phyloP scores from a whole-genome alignment of 2,888 invertebrate species.

The Gordius sp. region DNA sequence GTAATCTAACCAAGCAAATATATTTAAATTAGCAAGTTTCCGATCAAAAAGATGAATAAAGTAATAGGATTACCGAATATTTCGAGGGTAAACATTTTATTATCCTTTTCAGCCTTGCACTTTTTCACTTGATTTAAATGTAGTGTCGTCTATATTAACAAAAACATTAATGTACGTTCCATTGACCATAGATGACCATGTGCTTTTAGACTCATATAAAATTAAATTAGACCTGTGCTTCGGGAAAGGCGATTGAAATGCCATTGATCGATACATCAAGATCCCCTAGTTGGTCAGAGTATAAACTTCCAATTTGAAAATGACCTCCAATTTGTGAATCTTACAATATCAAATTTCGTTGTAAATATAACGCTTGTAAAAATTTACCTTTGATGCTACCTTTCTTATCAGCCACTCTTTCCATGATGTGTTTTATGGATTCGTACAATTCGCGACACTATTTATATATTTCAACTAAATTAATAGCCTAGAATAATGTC shows the following conservation, averaged over 20 bases:
- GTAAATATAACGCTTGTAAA: neutral
- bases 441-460: slow-evolving; percentile 93
- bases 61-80: slow-evolving; percentile 5
- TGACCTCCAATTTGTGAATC: neutral
- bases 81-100: neutral
- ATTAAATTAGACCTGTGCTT: neutral
- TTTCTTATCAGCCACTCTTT: slow-evolving; percentile 27
- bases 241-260: neutral
- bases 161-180: neutral
- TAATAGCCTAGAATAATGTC: too few relatives aligned
- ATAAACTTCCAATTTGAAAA: slow-evolving; percentile 13
- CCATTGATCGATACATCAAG: slow-evolving; percentile 1
- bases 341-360: too few relatives aligned
- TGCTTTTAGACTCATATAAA: neutral
- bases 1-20: too few relatives aligned
- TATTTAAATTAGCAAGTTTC: too few relatives aligned
- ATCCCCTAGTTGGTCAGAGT: neutral
- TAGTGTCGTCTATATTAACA: neutral
- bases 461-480: slow-evolving; percentile 23
- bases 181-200: neutral
- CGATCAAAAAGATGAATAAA: too few relatives aligned
- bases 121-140: slow-evolving; percentile 2
- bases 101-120: slow-evolving; percentile 3
- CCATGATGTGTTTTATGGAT: slow-evolving; percentile 95
- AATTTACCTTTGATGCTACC: neutral